phyloP scores from a whole-genome alignment of 2,888 invertebrate species.

The Gnatocerus cornutus region DNA sequence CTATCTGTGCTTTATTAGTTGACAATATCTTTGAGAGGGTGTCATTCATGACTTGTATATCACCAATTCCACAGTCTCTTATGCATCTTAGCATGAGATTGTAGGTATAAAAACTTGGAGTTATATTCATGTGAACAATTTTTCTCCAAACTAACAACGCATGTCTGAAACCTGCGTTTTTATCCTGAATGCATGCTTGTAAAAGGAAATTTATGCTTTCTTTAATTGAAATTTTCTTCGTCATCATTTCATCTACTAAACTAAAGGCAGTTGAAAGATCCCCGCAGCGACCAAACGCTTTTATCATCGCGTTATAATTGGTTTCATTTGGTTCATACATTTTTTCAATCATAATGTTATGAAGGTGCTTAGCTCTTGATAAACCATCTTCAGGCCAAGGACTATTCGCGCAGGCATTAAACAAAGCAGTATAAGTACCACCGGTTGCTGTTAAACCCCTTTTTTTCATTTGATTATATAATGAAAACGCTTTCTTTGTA shows the following conservation, averaged over 20 bases:
- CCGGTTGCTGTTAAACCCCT: slow-evolving; percentile 79
- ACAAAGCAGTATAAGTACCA: slow-evolving; percentile 87
- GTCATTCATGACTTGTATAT: slow-evolving; percentile 75
- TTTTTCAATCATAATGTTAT: slow-evolving; percentile 80
- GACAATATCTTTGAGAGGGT: slow-evolving; percentile 47
- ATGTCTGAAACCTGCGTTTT: slow-evolving; percentile 85
- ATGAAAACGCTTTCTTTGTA: slow-evolving; percentile 87
- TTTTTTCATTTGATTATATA: slow-evolving; percentile 89
- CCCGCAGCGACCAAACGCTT: slow-evolving; percentile 90
- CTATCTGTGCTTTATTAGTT: background rate
- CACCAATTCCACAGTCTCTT: slow-evolving; percentile 87
- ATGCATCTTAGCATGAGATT: slow-evolving; percentile 87
- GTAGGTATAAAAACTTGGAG: slow-evolving; percentile 83
- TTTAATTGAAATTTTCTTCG: slow-evolving; percentile 76
- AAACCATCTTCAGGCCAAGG: slow-evolving; percentile 81
- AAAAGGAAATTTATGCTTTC: slow-evolving; percentile 85
- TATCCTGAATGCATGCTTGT: slow-evolving; percentile 88
- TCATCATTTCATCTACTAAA: slow-evolving; percentile 88
- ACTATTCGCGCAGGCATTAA: slow-evolving; percentile 91
- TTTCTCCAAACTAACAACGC: slow-evolving; percentile 90
- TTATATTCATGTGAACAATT: slow-evolving; percentile 79
- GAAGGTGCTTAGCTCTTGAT: slow-evolving; percentile 78
- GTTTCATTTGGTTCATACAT: slow-evolving; percentile 80
- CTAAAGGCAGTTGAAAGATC: slow-evolving; percentile 85
- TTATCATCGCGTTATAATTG: slow-evolving; percentile 92